Conservation (phyloP, 1,140 invertebrate genomes). For the Araneus ventricosus region DNA sequence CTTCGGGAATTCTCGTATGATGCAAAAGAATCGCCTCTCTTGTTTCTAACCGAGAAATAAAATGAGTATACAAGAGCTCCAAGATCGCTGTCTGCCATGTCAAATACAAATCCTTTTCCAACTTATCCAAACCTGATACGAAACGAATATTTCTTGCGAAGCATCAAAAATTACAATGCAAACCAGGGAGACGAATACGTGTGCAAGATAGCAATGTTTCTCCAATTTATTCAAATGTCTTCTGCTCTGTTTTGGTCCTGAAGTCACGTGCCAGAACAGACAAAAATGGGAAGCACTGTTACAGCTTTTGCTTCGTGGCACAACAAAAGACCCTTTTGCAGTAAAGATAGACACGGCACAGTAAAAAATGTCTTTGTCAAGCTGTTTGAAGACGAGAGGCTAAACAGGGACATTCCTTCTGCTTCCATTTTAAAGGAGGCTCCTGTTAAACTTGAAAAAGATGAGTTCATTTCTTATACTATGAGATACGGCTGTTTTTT, state of each 20-base stretch:
- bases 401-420: conserved; percentile 16
- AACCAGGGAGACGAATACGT: conserved; percentile 26
- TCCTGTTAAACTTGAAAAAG: conserved; percentile 30
- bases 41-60: not conserved
- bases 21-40: not conserved
- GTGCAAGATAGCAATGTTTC: conserved; percentile 45
- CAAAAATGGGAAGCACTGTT: conserved; percentile 52
- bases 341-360: conserved; percentile 35
- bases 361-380: conserved; percentile 58
- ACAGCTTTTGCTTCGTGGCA: conserved; percentile 12
- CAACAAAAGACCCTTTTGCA: conserved; percentile 18
- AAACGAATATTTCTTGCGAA: conserved; percentile 29
- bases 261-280: conserved; percentile 44
- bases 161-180: not conserved
- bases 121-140: not conserved
- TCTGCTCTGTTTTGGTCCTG: not conserved
- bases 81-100: not conserved
- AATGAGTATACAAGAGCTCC: not conserved
- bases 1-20: not conserved
- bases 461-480: conserved; percentile 25
- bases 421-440: not conserved
- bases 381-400: not conserved
- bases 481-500: not conserved
- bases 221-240: conserved; percentile 67
- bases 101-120: conserved; percentile 7